A percentile compares a stretch with the other conserved stretches of the same genome.
Conservation (phyloP, 2,113 vertebrate species). For the Eleginops maclovinus region DNA sequence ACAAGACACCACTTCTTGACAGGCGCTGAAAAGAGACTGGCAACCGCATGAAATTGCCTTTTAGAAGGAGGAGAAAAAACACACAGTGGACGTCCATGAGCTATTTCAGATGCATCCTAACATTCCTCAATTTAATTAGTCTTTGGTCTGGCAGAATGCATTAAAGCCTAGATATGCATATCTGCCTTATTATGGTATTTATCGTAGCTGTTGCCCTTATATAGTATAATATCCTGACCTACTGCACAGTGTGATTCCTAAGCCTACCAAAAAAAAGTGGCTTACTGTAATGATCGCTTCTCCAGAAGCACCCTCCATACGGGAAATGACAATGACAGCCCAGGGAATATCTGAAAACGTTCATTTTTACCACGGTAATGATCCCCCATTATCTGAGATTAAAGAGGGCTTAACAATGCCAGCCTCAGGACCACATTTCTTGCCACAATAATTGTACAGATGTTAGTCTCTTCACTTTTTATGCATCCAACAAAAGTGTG, state of each 20-base stretch:
- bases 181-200: not conserved
- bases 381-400: no score
- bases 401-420: no score
- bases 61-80: slow-evolving; percentile 3
- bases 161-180: not conserved
- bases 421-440: no score
- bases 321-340: slow-evolving; percentile 1
- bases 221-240: not conserved
- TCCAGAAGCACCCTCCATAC: not conserved
- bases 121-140: slow-evolving; percentile 21
- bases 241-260: not conserved
- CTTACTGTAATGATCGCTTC: not conserved
- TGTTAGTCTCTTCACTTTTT: no score
- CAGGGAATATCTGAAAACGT: no score
- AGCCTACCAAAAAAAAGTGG: not conserved
- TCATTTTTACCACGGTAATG: no score
- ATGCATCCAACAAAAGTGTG: no score
- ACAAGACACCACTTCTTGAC: slow-evolving; percentile 44
- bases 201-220: not conserved
- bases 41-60: slow-evolving; percentile 37
- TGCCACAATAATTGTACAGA: no score
- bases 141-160: not conserved
- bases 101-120: slow-evolving; percentile 20
- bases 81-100: not conserved
- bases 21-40: slow-evolving; percentile 47